Percentiles rank a stretch among this genome's conserved stretches.
Evolutionary conservation across 2,797 vertebrate genomes (phyloP).

Genomic region (Halcyon smyrnensis): DNA sequence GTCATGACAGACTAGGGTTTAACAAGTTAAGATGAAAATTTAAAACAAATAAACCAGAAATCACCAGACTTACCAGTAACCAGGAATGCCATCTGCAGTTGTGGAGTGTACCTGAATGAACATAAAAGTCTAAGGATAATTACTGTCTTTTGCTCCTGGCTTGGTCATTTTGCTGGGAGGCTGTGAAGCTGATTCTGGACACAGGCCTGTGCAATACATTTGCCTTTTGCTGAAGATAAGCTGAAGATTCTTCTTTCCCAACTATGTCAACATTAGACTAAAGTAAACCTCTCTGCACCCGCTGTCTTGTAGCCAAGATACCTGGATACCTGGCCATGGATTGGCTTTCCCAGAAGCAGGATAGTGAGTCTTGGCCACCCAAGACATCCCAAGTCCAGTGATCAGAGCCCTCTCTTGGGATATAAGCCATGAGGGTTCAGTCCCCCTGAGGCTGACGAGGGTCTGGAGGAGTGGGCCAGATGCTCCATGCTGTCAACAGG

Average conservation of each 20-base stretch:
- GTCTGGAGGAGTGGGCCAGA: background rate
- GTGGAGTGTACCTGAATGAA: background rate
- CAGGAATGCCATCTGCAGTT: background rate
- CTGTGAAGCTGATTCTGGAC: background rate
- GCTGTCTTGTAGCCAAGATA: too few relatives aligned
- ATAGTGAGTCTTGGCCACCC: rapidly evolving
- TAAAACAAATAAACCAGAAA: background rate
- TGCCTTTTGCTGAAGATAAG: background rate
- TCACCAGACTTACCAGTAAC: background rate
- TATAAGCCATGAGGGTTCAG: background rate
- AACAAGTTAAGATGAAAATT: background rate
- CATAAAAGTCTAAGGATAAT: background rate
- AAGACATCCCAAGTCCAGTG: background rate
- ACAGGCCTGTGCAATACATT: too few relatives aligned
- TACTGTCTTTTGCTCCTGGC: background rate
- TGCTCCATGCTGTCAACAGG: rapidly evolving
- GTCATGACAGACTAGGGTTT: background rate
- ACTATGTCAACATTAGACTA: background rate
- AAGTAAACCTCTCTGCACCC: rapidly evolving
- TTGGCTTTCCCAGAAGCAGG: background rate
- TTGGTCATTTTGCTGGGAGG: background rate
- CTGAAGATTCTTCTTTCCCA: background rate
- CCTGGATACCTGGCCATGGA: background rate
- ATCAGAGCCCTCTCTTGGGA: background rate
- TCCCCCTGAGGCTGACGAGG: background rate